Evolutionary conservation across 2,888 invertebrate genomes (phyloP), one percentile per base, ranked within the genome.

Genomic region (Lycocerus yunnanus): DNA sequence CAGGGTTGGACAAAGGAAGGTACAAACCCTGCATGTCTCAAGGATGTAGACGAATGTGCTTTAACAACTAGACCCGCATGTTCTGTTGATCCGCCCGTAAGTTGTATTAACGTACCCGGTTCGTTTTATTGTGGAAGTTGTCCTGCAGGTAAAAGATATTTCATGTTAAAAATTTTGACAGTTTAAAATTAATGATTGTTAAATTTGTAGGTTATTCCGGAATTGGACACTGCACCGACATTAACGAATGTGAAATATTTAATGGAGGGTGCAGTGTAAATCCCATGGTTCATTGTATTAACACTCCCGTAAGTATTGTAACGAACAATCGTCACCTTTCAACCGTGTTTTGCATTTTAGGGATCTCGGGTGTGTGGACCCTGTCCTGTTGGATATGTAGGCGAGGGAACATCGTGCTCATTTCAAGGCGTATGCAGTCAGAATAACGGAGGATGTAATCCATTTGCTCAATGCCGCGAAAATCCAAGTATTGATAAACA

Each of bases 21-120:
- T 0, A 87, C 89, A 4, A 90, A 90, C 73, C 92, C 93, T 0
- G 90, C 93, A 1, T 99, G 98, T 85, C 90, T 88, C 9, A 91
- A 92, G 10, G 98, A 99, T 86, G 90, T 98, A 1, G 91, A 98
- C 84, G 98, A 98, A 88, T 98, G 98, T 84, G 88, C 88, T n/a
- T 86, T 88, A 4, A 89, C 89, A n/a, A 63, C 15, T 72, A 90
- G 90, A 69, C 90, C 92, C 6, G 91, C 92, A 1, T 98, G 98
- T 86, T 96, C 96, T 0, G 88, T 89, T 0, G 93, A 93, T 85
- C 96, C 97, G 8, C 89, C 88, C 69, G 96, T 96, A 0, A 88
- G 89, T 13, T 99, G 99, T 85, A 91, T 96, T 69, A 99, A 99
- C 86, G 88, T 93, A 2, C 97, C 95, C 0, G 99, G 98, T 1